phyloP scores from a whole-genome alignment of 1,140 invertebrate species.

The Meloidogyne exigua region DNA sequence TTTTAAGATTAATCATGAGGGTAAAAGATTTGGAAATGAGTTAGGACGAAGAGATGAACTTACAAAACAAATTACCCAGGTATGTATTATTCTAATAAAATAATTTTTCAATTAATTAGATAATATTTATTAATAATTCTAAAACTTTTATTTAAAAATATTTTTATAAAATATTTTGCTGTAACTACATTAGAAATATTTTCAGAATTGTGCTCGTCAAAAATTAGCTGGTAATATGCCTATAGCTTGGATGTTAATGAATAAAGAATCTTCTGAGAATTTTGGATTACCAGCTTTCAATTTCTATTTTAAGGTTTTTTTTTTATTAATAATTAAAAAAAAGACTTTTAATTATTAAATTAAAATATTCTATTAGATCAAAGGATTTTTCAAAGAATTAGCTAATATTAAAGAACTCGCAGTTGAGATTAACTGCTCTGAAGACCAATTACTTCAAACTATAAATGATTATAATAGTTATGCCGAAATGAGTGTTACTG shows the following conservation, averaged over 20 bases:
- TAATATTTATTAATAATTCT: too few relatives aligned
- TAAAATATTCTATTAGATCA: neutral
- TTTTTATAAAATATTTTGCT: too few relatives aligned
- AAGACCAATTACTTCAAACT: conserved; percentile 38
- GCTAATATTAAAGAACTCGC: conserved; percentile 51
- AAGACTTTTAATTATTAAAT: too few relatives aligned
- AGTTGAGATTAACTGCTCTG: conserved; percentile 39
- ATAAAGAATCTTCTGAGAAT: conserved; percentile 54
- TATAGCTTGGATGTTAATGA: conserved; percentile 62
- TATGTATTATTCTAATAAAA: neutral
- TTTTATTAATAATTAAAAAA: conserved; percentile 32
- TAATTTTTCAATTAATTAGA: neutral
- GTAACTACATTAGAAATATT: too few relatives aligned
- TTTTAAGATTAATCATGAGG: conserved; percentile 59
- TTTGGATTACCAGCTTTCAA: conserved; percentile 63
- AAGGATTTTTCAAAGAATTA: conserved; percentile 49
- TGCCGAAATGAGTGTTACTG: conserved; percentile 30
- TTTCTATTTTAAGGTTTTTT: conserved; percentile 64
- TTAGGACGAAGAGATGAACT: conserved; percentile 62
- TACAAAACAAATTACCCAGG: conserved; percentile 50
- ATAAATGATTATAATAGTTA: conserved; percentile 54
- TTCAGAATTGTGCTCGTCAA: conserved; percentile 45
- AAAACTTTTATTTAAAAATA: too few relatives aligned
- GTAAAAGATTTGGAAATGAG: conserved; percentile 62
- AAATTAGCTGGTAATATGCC: conserved; percentile 28